Evolutionary conservation across 2,888 invertebrate species (phyloP).

Genomic region (Philaethria dido): DNA sequence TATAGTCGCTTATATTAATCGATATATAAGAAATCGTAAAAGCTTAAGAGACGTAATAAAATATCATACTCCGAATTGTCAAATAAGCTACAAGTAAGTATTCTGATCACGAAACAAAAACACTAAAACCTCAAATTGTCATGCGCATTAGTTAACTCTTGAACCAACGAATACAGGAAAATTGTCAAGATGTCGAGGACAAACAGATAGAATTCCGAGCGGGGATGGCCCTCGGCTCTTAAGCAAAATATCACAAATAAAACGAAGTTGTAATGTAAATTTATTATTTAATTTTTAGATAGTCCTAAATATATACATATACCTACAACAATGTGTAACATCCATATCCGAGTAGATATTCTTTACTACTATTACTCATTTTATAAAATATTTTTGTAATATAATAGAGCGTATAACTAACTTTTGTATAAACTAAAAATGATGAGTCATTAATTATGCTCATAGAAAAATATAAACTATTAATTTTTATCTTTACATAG

Average conservation of each 20-base stretch:
- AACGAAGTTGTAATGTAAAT: not conserved
- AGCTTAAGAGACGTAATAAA: conserved; percentile 3
- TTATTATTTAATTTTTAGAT: not conserved
- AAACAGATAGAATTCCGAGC: not conserved
- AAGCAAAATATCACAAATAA: not conserved
- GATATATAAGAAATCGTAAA: not conserved
- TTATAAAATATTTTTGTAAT: too few relatives aligned
- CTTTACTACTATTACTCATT: too few relatives aligned
- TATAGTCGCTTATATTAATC: not conserved
- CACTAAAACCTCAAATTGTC: not conserved
- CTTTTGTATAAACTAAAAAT: too few relatives aligned
- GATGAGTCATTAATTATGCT: too few relatives aligned
- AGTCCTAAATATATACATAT: not conserved
- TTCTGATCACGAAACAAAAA: conserved; percentile 12
- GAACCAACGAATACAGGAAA: conserved; percentile 9
- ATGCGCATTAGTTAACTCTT: conserved; percentile 12
- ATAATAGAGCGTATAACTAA: too few relatives aligned
- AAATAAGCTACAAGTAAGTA: not conserved
- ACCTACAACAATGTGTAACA: too few relatives aligned
- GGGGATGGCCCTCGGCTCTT: not conserved
- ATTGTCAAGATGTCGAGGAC: not conserved
- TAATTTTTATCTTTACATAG: too few relatives aligned
- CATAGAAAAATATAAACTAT: too few relatives aligned
- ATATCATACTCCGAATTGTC: not conserved
- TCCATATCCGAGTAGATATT: too few relatives aligned